Conservation (phyloP, 2,797 vertebrate genomes). For the Labroides dimidiatus region DNA sequence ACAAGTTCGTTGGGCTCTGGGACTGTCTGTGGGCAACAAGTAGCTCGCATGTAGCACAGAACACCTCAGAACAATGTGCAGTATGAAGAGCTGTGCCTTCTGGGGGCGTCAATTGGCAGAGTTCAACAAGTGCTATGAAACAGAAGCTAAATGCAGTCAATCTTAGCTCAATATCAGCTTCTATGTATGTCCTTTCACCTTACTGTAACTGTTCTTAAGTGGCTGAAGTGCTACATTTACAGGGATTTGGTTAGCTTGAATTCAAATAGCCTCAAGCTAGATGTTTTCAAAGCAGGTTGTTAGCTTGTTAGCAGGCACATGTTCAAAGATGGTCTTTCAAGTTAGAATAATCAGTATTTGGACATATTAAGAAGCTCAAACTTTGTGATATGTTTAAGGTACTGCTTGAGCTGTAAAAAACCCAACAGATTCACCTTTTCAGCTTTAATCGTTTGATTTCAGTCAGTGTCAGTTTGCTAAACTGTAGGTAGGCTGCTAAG, state of each 20-base stretch:
- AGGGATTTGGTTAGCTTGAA: too few relatives aligned
- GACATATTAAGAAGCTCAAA: too few relatives aligned
- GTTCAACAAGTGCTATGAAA: slow-evolving; percentile 25
- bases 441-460: too few relatives aligned
- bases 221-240: too few relatives aligned
- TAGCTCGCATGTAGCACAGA: slow-evolving; percentile 42
- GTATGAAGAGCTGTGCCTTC: slow-evolving; percentile 38
- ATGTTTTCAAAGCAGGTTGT: too few relatives aligned
- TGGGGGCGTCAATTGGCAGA: slow-evolving; percentile 26
- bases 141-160: slow-evolving; percentile 22
- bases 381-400: background rate
- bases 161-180: slow-evolving; percentile 19
- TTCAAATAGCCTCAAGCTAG: too few relatives aligned
- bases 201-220: background rate
- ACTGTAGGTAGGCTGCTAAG: too few relatives aligned
- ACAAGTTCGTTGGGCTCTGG: slow-evolving; percentile 38
- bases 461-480: too few relatives aligned
- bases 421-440: too few relatives aligned
- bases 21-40: slow-evolving; percentile 67
- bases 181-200: background rate
- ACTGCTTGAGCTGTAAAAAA: background rate
- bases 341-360: too few relatives aligned
- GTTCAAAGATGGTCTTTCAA: background rate
- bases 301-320: background rate
- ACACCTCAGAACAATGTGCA: slow-evolving; percentile 32